Evolutionary conservation across 2,113 vertebrate species (phyloP), one percentile per base, ranked within the genome.

Genomic region (Pseudorectes ferrugineus): DNA sequence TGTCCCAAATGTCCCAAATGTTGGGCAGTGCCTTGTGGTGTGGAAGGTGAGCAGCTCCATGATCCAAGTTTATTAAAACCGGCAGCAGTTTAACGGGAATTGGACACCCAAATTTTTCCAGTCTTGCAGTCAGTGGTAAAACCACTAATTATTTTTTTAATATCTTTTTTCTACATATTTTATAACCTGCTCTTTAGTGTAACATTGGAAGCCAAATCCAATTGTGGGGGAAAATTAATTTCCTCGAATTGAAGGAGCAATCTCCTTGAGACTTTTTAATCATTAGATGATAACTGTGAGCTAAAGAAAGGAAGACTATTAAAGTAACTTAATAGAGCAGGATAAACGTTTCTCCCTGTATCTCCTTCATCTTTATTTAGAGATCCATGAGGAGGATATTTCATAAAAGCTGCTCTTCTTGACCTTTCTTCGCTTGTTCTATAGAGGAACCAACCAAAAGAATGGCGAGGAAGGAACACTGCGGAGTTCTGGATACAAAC

Each of bases 191-290:
- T 11, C 93, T 94, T 96, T 46, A 90, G 45, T 74, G 52, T 89
- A 67, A 87, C 87, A 95, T 95, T 86, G 91, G 94, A 96, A 93
- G 73, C 72, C 89, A 95, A 96, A 95, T 96, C 90, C 88, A 92
- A 88, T 96, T 88, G 93, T 93, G 79, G 63, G 59, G 55, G 35
- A 16, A 95, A 94, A 95, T 95, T 96, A 93, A 96, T 96, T 96
- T 96, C 81, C 89, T 91, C 76, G 62, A 92, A 91, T 93, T 91
- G 91, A 92, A 95, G 84, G 84, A 89, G 94, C 92, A 95, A 95
- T 97, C 93, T 95, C 36, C 87, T 95, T 58, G 93, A 97, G 93
- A 94, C 93, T 94, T 92, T 92, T 95, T 92, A 96, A 97, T 96
- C 94, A 94, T 95, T 68, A 62, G 87, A 82, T 85, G 87, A 70